Base-by-base conservation (phyloP, 2,797 vertebrate species). In the Falco cherrug region DNA sequence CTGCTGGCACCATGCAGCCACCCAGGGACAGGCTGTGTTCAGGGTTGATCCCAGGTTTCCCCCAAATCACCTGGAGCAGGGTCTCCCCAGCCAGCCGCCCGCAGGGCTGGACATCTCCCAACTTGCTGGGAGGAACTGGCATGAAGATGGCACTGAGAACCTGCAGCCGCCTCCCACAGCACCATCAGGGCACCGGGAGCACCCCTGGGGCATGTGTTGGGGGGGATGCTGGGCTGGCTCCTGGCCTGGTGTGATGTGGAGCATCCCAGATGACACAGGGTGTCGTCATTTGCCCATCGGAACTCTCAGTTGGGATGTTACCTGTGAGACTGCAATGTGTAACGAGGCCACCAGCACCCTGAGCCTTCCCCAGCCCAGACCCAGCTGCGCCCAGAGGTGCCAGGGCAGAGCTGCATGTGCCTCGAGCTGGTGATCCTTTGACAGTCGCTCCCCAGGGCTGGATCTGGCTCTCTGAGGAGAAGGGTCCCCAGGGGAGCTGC, bases 21-120 rank as follows among this genome's bases (percentile, higher is more conserved):
- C 28, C 20, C 0, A 0, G n/a, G 43, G 37, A 64, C 3, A 5
- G 31, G 21, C 17, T 0, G 1, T 29, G 25, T 3, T 41, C 45
- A 35, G 13, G 13, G 2, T 28, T 68, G 15, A 48, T 45, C 53
- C 50, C 33, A 31, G 9, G 2, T 12, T 47, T 22, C n/a, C 31
- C 31, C 35, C 17, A 31, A n/a, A 54, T 19, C 56, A 14, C 18
- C 57, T 17, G 54, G 31, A 69, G 31, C 67, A 28, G n/a, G 29
- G 12, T 19, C 4, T 60, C 53, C 12, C 1, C 0, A 41, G 20
- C 6, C 51, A 51, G 22, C 31, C 59, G 51, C 35, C 69, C 61
- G 25, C 10, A 5, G 18, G 47, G 31, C 45, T 50, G 22, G 35
- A 7, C n/a, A 3, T 37, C 26, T 43, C 60, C 43, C 45, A 41